Conservation (phyloP, 2,113 vertebrate genomes). For the Rhombomys opimus region DNA sequence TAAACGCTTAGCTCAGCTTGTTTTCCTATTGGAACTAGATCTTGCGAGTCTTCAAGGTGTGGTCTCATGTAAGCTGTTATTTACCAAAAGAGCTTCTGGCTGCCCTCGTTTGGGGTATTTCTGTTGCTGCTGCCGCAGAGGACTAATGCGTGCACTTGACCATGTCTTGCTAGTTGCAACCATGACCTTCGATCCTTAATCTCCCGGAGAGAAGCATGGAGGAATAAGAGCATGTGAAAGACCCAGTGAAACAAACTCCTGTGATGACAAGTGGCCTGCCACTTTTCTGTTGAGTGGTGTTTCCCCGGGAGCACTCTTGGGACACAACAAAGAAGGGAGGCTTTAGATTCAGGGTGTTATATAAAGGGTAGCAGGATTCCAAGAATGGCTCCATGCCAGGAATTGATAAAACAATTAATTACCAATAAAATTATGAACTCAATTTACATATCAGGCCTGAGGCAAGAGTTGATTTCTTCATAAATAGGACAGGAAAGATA, state of each 20-base stretch:
- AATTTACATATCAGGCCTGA: background rate
- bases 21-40: background rate
- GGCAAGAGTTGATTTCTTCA: background rate
- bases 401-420: background rate
- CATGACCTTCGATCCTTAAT: background rate
- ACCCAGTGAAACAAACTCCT: background rate
- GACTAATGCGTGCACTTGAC: background rate
- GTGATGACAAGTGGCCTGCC: background rate
- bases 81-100: background rate
- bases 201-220: background rate
- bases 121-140: background rate
- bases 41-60: background rate
- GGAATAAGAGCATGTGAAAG: constrained; percentile 33
- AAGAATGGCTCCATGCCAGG: background rate
- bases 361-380: background rate
- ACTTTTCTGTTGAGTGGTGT: background rate
- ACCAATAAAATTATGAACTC: background rate
- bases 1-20: background rate
- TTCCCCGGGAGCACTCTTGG: background rate
- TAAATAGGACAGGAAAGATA: constrained; percentile 8
- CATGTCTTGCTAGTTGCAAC: background rate
- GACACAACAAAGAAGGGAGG: background rate
- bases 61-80: background rate
- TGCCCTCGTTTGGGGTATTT: background rate
- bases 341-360: background rate